Evolutionary conservation across 1,140 invertebrate genomes (phyloP).

Genomic region (Stegodyphus dumicola): DNA sequence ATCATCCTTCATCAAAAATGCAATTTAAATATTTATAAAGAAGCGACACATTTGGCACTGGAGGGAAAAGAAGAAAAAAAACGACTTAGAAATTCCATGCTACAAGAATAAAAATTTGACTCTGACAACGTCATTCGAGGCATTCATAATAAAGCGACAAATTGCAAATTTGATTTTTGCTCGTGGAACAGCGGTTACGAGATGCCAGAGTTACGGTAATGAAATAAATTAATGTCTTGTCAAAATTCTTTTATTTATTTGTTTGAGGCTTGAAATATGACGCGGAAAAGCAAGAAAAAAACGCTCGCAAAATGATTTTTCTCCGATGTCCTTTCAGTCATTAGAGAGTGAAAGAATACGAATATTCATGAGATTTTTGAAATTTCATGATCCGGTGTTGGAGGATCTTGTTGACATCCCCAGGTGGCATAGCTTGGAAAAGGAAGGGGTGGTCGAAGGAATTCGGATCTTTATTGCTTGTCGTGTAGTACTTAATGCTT

Average conservation of each 20-base stretch:
- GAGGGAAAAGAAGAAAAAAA: constrained; percentile 3
- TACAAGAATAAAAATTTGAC: constrained; percentile 5
- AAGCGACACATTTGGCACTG: neutral
- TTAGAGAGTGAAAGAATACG: too few species aligned
- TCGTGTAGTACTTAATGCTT: too few species aligned
- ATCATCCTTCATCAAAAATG: too few species aligned
- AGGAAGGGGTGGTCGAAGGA: too few species aligned
- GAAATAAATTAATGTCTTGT: constrained; percentile 50
- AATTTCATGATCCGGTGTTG: too few species aligned
- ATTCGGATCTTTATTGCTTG: too few species aligned
- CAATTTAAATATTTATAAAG: neutral
- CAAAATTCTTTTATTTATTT: constrained; percentile 28
- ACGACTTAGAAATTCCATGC: neutral
- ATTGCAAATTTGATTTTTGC: constrained; percentile 44
- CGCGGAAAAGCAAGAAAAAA: neutral
- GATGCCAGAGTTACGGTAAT: neutral
- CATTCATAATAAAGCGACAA: constrained; percentile 28
- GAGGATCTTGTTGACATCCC: too few species aligned
- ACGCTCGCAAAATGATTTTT: neutral
- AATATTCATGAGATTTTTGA: too few species aligned
- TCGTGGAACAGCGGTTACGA: neutral
- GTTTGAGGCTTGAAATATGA: neutral
- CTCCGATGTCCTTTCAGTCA: neutral
- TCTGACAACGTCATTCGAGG: neutral
- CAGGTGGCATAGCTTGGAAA: too few species aligned